Conservation (phyloP, 2,113 vertebrate species). For the Plecturocebus donacophilus region DNA sequence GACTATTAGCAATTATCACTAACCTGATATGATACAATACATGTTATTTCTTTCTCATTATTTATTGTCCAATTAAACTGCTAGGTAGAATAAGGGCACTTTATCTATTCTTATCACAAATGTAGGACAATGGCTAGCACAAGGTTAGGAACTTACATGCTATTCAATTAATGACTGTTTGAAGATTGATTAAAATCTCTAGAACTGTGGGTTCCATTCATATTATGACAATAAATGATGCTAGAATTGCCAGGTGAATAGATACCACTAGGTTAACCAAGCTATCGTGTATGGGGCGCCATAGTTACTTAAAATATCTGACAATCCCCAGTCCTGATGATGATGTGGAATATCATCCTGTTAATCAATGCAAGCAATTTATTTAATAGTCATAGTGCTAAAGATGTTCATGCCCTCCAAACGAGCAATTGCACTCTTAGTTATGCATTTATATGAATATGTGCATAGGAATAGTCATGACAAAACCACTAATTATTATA, state of each 20-base stretch:
- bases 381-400: background rate
- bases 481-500: background rate
- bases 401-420: background rate
- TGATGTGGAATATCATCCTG: background rate
- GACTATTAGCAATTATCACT: background rate
- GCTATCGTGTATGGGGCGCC: rapidly evolving
- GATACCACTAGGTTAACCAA: background rate
- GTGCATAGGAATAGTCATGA: background rate
- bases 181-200: background rate
- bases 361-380: background rate
- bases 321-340: background rate
- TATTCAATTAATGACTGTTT: background rate
- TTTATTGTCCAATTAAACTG: background rate
- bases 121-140: background rate
- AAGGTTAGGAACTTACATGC: background rate
- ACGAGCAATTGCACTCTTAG: background rate
- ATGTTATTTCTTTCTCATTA: background rate
- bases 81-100: background rate
- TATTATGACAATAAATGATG: background rate
- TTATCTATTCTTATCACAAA: background rate
- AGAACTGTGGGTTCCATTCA: background rate
- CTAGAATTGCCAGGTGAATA: background rate
- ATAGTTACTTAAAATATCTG: background rate
- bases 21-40: background rate
- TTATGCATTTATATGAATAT: background rate